phyloP scores from a whole-genome alignment of 1,140 invertebrate genomes.

The Triops longicaudatus region DNA sequence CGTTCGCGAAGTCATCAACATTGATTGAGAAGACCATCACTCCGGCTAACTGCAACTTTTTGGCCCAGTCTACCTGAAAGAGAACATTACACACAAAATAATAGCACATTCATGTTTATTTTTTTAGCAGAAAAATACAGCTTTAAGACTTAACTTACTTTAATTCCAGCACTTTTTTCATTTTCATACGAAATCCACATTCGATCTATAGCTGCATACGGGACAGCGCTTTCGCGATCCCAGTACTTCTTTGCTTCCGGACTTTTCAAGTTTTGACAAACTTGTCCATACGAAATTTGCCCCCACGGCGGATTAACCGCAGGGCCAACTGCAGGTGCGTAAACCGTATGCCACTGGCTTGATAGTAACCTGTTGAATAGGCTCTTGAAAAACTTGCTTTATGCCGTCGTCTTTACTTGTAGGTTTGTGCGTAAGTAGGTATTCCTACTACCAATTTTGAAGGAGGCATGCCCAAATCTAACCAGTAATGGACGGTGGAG shows the following conservation, averaged over 20 bases:
- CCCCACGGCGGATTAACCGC: constrained; percentile 57
- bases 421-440: constrained; percentile 82
- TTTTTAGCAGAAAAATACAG: constrained; percentile 18
- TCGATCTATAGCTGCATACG: constrained; percentile 59
- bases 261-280: constrained; percentile 55
- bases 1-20: constrained; percentile 25
- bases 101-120: not conserved
- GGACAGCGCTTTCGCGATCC: constrained; percentile 60
- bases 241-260: constrained; percentile 42
- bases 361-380: not conserved
- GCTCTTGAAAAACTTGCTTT: not conserved
- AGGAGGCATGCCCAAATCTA: constrained; percentile 63
- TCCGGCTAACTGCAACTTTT: constrained; percentile 22
- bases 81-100: not conserved
- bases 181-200: constrained; percentile 90
- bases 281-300: constrained; percentile 57
- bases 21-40: constrained; percentile 30
- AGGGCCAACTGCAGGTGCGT: constrained; percentile 58
- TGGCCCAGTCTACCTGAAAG: constrained; percentile 25
- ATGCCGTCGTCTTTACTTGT: constrained; percentile 42
- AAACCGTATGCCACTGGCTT: constrained; percentile 39
- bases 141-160: constrained; percentile 43
- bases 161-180: constrained; percentile 58
- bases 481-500: constrained; percentile 72
- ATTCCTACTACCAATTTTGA: constrained; percentile 79